Evolutionary conservation across 2,888 invertebrate genomes (phyloP).

Genomic region (Marasmarcha lunaedactyla): DNA sequence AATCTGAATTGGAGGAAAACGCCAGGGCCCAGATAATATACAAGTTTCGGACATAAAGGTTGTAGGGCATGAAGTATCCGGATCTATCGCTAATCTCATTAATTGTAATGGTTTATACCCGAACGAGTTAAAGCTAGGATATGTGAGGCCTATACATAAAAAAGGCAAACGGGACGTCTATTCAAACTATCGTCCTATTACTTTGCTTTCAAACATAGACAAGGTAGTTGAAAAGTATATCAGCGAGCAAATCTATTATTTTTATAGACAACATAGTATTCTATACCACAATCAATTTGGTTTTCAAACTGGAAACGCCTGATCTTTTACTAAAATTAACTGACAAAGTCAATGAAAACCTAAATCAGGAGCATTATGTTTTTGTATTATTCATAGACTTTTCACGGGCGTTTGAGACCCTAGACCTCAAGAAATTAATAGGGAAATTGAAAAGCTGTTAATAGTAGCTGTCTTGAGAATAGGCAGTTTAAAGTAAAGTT

Average conservation of each 20-base stretch:
- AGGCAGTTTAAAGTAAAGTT: too few relatives aligned
- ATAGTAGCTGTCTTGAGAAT: too few relatives aligned
- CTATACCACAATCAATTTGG: slow-evolving; percentile 5
- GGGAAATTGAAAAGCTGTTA: slow-evolving; percentile 3
- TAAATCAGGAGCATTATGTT: slow-evolving; percentile 1
- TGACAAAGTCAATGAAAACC: slow-evolving; percentile 1
- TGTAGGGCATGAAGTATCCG: slow-evolving; percentile 2
- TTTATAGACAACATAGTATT: slow-evolving; percentile 9
- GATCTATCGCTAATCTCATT: slow-evolving; percentile 15
- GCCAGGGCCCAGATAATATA: slow-evolving; percentile 12
- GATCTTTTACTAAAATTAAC: not conserved
- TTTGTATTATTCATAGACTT: slow-evolving; percentile 12
- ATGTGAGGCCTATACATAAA: slow-evolving; percentile 14
- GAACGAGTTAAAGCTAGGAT: slow-evolving; percentile 13
- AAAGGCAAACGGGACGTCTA: slow-evolving; percentile 9
- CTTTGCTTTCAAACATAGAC: slow-evolving; percentile 14
- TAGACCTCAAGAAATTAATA: slow-evolving; percentile 7
- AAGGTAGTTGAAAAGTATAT: slow-evolving; percentile 16
- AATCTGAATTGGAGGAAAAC: slow-evolving; percentile 11
- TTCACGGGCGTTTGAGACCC: slow-evolving; percentile 5
- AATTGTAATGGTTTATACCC: slow-evolving; percentile 16
- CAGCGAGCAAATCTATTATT: slow-evolving; percentile 11
- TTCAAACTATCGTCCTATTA: slow-evolving; percentile 15
- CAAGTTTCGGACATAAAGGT: slow-evolving; percentile 10
- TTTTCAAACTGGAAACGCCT: slow-evolving; percentile 5